Conservation (phyloP, 1,140 invertebrate species). For the Drosophila sproati region DNA sequence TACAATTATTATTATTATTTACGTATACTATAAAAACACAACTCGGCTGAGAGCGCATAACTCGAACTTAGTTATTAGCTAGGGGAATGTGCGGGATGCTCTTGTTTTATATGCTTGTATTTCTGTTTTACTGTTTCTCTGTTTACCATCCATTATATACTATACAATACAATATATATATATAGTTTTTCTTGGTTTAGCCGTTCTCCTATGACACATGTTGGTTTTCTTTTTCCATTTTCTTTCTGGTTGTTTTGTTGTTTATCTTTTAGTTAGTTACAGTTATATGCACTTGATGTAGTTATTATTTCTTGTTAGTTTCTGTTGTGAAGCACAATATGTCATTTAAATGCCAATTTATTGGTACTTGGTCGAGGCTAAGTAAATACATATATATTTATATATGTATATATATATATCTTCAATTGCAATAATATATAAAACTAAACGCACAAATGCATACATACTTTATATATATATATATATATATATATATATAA, state of each 20-base stretch:
- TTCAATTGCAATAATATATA: constrained; percentile 22
- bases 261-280: constrained; percentile 15
- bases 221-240: neutral
- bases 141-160: neutral
- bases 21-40: constrained; percentile 28
- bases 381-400: constrained; percentile 61
- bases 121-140: neutral
- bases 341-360: constrained; percentile 81
- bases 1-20: constrained; percentile 10
- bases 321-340: constrained; percentile 64
- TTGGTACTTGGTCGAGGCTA: constrained; percentile 80
- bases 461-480: constrained; percentile 15
- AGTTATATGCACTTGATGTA: constrained; percentile 40
- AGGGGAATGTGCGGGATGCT: constrained; percentile 42
- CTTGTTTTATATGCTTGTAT: neutral
- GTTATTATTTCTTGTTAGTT: constrained; percentile 19
- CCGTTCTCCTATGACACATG: constrained; percentile 61
- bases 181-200: constrained; percentile 1
- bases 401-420: constrained; percentile 37
- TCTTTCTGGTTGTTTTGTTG: neutral
- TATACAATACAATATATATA: constrained; percentile 10
- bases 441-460: constrained; percentile 27
- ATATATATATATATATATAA: constrained; percentile 40
- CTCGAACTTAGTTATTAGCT: constrained; percentile 27
- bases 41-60: constrained; percentile 15